Percentiles rank a stretch among this genome's conserved stretches.
These are phyloP conservation scores for Lithodes maja DNA, from an alignment of 2,888 invertebrate species.

Conservation along the genomic window DNA sequence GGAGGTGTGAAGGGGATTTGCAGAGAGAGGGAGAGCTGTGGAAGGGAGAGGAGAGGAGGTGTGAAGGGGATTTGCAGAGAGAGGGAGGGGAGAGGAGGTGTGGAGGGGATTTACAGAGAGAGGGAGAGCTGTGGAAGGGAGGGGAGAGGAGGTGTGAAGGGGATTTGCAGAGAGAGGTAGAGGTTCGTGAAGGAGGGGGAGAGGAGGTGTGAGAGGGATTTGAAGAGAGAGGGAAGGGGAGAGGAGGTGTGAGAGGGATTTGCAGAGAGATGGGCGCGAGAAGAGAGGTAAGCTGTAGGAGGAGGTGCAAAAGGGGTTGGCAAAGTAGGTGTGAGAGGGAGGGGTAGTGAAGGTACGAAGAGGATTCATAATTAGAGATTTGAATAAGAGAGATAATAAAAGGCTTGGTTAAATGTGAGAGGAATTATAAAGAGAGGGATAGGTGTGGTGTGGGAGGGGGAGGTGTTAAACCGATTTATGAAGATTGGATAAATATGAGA, in stretches of 20 bases:
- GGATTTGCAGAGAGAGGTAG: background rate
- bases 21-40: background rate
- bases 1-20: background rate
- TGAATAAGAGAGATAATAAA: too few species aligned
- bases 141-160: background rate
- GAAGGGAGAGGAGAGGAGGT: background rate
- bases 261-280: too few species aligned
- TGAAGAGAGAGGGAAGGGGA: background rate
- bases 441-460: too few species aligned
- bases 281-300: too few species aligned
- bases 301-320: too few species aligned
- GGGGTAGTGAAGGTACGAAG: too few species aligned
- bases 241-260: background rate
- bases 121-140: background rate
- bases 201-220: background rate
- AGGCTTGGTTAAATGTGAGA: too few species aligned
- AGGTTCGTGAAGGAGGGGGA: background rate
- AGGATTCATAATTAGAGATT: too few species aligned
- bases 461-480: too few species aligned
- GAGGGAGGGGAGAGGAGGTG: background rate
- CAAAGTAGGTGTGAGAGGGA: too few species aligned
- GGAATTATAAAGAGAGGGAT: too few species aligned
- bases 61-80: background rate
- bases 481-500: too few species aligned
- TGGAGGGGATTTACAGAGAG: background rate